Evolutionary conservation across 53 echinoderm and acorn worm species (phyloP).

Genomic region (Antedon mediterranea): DNA sequence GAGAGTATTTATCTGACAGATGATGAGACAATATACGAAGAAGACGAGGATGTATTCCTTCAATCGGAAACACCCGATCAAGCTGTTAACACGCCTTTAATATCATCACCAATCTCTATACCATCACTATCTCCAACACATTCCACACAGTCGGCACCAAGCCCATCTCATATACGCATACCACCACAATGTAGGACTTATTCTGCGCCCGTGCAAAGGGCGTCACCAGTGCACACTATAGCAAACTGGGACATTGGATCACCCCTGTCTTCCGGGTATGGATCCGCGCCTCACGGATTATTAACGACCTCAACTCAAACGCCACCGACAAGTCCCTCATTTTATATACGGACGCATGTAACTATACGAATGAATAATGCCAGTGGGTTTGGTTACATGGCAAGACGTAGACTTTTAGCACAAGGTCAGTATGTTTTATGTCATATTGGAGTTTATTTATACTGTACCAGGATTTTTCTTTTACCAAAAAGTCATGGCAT

Average conservation of each 20-base stretch:
- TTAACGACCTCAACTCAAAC: neutral
- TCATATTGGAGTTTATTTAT: no score
- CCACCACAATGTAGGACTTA: neutral
- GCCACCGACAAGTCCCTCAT: neutral
- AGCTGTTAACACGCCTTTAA: neutral
- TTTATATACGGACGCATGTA: neutral
- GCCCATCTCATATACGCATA: neutral
- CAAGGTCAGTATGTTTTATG: neutral
- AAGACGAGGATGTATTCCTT: neutral
- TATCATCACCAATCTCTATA: neutral
- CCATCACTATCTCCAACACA: neutral
- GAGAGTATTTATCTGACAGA: neutral
- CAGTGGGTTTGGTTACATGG: neutral
- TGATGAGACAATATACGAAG: neutral
- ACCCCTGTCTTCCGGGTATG: conserved; percentile 54
- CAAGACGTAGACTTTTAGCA: neutral
- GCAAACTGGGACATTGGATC: conserved; percentile 24
- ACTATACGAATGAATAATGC: neutral
- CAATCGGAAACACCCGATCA: neutral
- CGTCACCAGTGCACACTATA: neutral
- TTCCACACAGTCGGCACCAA: neutral
- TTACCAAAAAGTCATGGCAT: no score
- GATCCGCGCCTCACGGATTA: conserved; percentile 30
- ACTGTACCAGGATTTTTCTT: no score
- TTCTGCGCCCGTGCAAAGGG: neutral